Evolutionary conservation across 1,140 invertebrate species (phyloP).

Genomic region (Caenorhabditis briggsae): DNA sequence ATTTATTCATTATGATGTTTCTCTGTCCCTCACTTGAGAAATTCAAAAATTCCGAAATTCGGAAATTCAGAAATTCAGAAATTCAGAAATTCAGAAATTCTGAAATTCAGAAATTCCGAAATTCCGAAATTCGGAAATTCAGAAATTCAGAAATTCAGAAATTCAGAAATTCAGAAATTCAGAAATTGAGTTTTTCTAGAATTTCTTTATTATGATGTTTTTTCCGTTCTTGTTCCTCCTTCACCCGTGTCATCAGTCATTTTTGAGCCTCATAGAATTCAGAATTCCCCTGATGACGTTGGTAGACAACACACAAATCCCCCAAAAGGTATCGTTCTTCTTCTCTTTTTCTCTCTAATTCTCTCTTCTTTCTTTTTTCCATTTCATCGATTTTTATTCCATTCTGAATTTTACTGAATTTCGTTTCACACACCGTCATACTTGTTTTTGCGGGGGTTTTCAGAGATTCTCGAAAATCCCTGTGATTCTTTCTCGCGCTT

Average conservation of each 20-base stretch:
- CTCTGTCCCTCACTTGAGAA: no score
- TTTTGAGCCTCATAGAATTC: not conserved
- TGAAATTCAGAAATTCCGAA: no score
- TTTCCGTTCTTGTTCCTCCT: not conserved
- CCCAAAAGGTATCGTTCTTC: not conserved
- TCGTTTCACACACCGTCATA: not conserved
- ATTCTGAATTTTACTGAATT: not conserved
- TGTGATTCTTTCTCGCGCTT: not conserved
- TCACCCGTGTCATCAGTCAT: not conserved
- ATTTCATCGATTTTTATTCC: not conserved
- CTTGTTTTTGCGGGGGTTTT: not conserved
- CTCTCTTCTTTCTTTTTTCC: not conserved
- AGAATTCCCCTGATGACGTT: slow-evolving; percentile 21
- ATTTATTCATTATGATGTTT: no score
- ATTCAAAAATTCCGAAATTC: no score
- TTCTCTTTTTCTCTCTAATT: not conserved
- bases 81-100: not conserved
- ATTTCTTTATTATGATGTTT: not conserved
- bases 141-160: not conserved
- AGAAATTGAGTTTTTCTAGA: not conserved
- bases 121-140: no score
- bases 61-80: no score
- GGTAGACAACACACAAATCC: no score
- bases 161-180: not conserved
- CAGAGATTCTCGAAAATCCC: not conserved